These are phyloP conservation scores for Darevskia nairensis DNA, from an alignment of 2,797 vertebrate genomes.

Conservation along the genomic window DNA sequence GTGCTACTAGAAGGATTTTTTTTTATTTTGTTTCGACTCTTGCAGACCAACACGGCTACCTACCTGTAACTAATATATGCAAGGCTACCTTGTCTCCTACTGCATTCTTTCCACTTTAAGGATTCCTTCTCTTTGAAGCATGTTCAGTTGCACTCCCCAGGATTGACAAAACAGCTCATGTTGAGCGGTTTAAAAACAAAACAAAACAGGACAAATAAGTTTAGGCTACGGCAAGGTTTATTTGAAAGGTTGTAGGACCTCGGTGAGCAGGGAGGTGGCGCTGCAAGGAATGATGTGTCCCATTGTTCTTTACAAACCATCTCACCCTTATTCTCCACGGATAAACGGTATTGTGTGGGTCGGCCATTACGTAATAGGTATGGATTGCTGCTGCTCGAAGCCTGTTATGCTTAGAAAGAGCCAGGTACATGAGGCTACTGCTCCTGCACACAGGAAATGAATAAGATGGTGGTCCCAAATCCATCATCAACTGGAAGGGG, in stretches of 20 bases:
- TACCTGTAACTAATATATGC: neutral
- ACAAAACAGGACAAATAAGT: neutral
- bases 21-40: too few species aligned
- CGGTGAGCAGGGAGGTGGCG: neutral
- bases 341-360: neutral
- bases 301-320: neutral
- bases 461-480: slow-evolving; percentile 13
- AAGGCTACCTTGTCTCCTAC: neutral
- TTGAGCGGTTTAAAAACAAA: neutral
- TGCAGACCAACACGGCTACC: too few species aligned
- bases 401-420: neutral
- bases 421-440: neutral
- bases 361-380: slow-evolving; percentile 22
- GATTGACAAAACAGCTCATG: too few species aligned
- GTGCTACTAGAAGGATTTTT: too few species aligned
- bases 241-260: neutral
- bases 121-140: neutral
- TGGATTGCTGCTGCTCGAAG: slow-evolving; percentile 29
- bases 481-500: neutral
- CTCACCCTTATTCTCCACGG: slow-evolving; percentile 9
- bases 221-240: neutral
- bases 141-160: neutral
- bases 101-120: neutral
- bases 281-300: neutral
- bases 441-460: slow-evolving; percentile 2